phyloP scores from a whole-genome alignment of 2,888 invertebrate species.

The Hemicrepidius hirtus region DNA sequence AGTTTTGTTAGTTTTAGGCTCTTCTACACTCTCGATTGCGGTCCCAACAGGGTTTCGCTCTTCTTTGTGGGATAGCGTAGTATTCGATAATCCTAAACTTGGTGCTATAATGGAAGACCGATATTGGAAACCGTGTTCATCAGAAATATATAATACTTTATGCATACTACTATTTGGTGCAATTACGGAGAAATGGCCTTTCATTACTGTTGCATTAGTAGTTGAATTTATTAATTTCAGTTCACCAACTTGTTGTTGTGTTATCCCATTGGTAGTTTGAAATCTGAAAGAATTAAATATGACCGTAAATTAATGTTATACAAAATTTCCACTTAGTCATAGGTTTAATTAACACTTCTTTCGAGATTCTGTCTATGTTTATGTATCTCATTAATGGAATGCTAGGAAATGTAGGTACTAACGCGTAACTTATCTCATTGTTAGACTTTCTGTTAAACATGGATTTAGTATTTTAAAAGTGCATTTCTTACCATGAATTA shows the following conservation, averaged over 20 bases:
- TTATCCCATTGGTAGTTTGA: slow-evolving; percentile 16
- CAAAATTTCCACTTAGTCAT: too few species aligned
- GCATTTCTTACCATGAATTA: too few species aligned
- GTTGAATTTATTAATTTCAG: background rate
- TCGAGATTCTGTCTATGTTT: too few species aligned
- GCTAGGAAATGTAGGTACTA: too few species aligned
- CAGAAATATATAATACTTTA: slow-evolving; percentile 24
- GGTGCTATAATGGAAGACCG: background rate
- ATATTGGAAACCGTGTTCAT: slow-evolving; percentile 17
- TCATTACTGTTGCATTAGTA: background rate
- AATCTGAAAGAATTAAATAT: slow-evolving; percentile 15
- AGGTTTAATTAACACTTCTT: too few species aligned
- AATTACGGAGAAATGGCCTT: background rate
- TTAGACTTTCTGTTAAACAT: too few species aligned
- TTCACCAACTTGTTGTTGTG: slow-evolving; percentile 20
- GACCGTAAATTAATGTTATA: too few species aligned
- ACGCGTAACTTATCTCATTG: too few species aligned
- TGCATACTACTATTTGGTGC: slow-evolving; percentile 20
- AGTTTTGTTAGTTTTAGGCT: background rate
- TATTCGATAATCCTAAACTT: background rate
- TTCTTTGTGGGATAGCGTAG: too few species aligned
- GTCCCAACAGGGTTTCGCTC: too few species aligned
- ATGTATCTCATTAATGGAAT: too few species aligned
- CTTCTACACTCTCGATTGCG: background rate
- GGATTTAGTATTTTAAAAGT: too few species aligned